A percentile compares a stretch with the other conserved stretches of the same genome.
Evolutionary conservation across 2,113 vertebrate species (phyloP).

Genomic region (Clarias magur): DNA sequence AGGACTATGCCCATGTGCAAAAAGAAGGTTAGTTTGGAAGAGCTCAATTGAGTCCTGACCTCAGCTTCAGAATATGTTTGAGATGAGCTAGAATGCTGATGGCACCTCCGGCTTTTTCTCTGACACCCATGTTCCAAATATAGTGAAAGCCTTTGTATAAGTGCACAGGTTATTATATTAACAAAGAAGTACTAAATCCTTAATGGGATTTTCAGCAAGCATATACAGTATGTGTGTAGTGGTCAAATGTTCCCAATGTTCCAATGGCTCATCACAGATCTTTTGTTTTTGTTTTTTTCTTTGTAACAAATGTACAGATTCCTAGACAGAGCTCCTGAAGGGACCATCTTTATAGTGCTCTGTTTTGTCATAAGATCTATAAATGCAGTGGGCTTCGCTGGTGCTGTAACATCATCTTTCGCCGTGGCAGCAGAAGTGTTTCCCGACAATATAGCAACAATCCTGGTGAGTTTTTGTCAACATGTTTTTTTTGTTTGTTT

Average conservation of each 20-base stretch:
- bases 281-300: not conserved
- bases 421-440: conserved; percentile 86
- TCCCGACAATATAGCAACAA: conserved; percentile 89
- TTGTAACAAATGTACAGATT: conserved; percentile 70
- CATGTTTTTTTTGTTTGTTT: not conserved
- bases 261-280: not conserved
- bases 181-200: too few relatives aligned
- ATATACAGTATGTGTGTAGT: too few relatives aligned
- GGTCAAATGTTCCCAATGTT: not conserved
- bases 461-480: conserved; percentile 80
- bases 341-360: conserved; percentile 77
- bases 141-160: not conserved
- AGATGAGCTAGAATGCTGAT: not conserved
- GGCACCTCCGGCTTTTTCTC: not conserved
- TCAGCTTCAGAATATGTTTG: not conserved
- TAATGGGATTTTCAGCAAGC: not conserved
- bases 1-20: not conserved
- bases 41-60: not conserved
- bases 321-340: conserved; percentile 79
- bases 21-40: not conserved
- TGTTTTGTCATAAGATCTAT: conserved; percentile 86
- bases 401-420: conserved; percentile 82
- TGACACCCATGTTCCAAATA: not conserved
- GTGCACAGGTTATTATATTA: not conserved
- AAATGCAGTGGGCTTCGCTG: conserved; percentile 87